These are phyloP conservation scores for Sciurus niger DNA, from an alignment of 2,113 vertebrate genomes.

Conservation along the genomic window DNA sequence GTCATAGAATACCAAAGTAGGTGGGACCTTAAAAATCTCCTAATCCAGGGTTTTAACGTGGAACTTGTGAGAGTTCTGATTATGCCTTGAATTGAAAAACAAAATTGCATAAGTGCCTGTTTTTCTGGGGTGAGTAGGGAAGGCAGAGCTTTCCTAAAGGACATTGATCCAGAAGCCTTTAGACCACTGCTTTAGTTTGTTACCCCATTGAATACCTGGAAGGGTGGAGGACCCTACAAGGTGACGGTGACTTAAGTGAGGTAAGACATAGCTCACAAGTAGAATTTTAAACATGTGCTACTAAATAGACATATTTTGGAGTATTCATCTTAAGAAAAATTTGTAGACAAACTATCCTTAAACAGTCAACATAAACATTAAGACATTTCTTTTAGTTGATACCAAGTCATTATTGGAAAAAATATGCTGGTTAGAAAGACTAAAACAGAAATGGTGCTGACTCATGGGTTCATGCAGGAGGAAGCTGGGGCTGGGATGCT, in stretches of 20 bases:
- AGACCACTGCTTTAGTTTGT: background rate
- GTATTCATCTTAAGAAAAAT: constrained; percentile 40
- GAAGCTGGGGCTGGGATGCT: background rate
- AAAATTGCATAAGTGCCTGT: background rate
- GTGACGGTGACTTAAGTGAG: background rate
- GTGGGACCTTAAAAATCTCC: background rate
- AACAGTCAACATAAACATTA: background rate
- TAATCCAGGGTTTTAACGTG: background rate
- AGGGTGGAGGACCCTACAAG: background rate
- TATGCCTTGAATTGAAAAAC: background rate
- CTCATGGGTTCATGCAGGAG: background rate
- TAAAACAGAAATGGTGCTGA: background rate
- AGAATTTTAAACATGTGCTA: constrained; percentile 39
- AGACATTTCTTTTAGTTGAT: background rate
- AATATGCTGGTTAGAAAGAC: background rate
- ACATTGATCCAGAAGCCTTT: background rate
- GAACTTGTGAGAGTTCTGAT: background rate
- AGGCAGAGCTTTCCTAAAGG: constrained; percentile 25
- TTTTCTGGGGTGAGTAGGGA: background rate
- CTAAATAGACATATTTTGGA: constrained; percentile 29
- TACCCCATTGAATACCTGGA: background rate
- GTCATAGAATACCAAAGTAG: background rate
- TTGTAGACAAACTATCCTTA: background rate
- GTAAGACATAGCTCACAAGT: background rate
- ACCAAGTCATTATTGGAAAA: background rate